Evolutionary conservation across 2,888 invertebrate species (phyloP), one percentile per base, ranked within the genome.

Genomic region (Amphipyra tragopoginis): DNA sequence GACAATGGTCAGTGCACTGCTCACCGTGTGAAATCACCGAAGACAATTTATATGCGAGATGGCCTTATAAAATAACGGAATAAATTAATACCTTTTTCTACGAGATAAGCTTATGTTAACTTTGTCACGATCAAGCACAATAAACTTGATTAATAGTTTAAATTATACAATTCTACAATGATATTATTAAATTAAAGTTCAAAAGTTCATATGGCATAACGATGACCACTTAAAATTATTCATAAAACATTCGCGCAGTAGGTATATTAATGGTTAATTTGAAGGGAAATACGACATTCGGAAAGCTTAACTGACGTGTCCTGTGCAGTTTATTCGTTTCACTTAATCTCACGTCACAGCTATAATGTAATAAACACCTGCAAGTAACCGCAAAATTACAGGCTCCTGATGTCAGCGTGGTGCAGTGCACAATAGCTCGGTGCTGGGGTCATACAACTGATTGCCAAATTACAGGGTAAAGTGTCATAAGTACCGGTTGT

Each of bases 381-480:
- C 85, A 79, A 86, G 86, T 87, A 85, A 91, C 94, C 93, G 87
- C 93, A 89, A 91, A 90, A 93, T 93, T 91, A 92, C 84, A 89
- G 89, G 88, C 82, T 90, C 84, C 78, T 65, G 82, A 79, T 81
- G 89, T 65, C 91, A 90, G 91, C 90, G 80, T 89, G 91, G 84
- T 80, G 85, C 74, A 74, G 66, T 62, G 72, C 72, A 91, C 91
- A 90, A 93, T 89, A 81, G 88, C 81, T 72, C 83, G 79, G 84
- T 76, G 81, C 84, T 80, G 83, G 59, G 65, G 44, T 52, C 62
- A 72, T 57, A 80, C 80, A 84, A 82, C 83, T 89, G 89, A 92
- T 92, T 88, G 90, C 90, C 92, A 93, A 93, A 94, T 93, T 93
- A 90, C 86, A 90, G 93, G 93, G 91, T 93, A 86, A 89, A 84